phyloP scores from a whole-genome alignment of 2,113 vertebrate species.

The Paramisgurnus dabryanus region DNA sequence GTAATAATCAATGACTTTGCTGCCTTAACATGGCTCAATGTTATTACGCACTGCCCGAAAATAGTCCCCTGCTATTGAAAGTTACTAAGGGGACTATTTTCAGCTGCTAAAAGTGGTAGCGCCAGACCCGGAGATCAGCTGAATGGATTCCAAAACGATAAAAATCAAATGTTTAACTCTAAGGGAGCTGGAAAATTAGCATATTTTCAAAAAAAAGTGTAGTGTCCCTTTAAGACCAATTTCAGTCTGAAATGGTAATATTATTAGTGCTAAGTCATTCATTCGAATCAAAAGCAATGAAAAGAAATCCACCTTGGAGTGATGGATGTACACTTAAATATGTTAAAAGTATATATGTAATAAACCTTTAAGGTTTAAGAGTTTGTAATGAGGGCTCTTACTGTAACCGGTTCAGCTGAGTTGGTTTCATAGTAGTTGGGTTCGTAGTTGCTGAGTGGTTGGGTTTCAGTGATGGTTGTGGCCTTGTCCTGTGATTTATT shows the following conservation, averaged over 20 bases:
- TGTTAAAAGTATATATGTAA: not conserved
- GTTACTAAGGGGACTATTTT: too few species aligned
- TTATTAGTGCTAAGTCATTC: not conserved
- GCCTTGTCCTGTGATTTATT: constrained; percentile 65
- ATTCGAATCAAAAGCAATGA: not conserved
- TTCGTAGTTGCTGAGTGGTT: constrained; percentile 57
- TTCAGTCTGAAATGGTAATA: not conserved
- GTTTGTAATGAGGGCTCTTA: constrained; percentile 43
- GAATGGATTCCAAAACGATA: too few species aligned
- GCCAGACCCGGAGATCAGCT: too few species aligned
- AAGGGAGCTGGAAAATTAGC: too few species aligned
- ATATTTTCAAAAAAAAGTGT: too few species aligned
- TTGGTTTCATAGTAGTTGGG: constrained; percentile 72
- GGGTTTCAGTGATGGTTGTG: constrained; percentile 54
- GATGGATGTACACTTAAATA: not conserved
- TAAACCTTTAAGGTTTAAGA: not conserved
- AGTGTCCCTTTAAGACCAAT: not conserved
- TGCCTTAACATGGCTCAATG: too few species aligned
- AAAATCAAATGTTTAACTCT: too few species aligned
- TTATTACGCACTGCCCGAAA: too few species aligned
- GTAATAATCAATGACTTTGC: too few species aligned
- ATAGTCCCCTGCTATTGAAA: too few species aligned
- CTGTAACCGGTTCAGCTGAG: constrained; percentile 70
- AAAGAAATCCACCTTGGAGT: not conserved
- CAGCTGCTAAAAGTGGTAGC: too few species aligned